Percentiles rank a stretch among this genome's conserved stretches.
Conservation (phyloP, 2,797 vertebrate genomes). For the Pelobates cultripes region DNA sequence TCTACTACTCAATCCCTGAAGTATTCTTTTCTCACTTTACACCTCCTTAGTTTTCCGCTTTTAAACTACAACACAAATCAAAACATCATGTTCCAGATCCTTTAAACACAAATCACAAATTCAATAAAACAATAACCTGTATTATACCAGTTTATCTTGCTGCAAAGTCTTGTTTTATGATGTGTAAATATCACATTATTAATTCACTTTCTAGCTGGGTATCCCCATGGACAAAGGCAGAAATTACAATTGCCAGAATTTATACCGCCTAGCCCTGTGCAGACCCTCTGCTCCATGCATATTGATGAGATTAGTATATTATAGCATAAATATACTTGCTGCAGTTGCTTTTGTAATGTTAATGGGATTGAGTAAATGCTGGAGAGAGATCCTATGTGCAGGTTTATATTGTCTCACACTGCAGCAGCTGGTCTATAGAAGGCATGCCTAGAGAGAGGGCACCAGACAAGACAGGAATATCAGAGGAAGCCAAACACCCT, state of each 20-base stretch:
- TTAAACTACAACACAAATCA: too few relatives aligned
- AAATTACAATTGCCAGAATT: too few relatives aligned
- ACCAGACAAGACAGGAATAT: too few relatives aligned
- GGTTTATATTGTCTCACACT: constrained; percentile 26
- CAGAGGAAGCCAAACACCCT: too few relatives aligned
- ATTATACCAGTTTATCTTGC: background rate
- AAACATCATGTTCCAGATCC: too few relatives aligned
- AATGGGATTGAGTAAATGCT: constrained; percentile 53
- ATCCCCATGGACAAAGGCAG: background rate
- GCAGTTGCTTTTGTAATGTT: constrained; percentile 39
- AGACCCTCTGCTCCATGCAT: background rate
- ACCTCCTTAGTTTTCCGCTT: too few relatives aligned
- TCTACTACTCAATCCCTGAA: too few relatives aligned
- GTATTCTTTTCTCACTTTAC: too few relatives aligned
- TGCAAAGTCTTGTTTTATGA: background rate
- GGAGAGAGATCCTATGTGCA: constrained; percentile 53
- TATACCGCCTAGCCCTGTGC: background rate
- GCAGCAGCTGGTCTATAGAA: constrained; percentile 25
- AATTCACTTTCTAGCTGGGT: background rate
- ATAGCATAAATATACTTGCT: constrained; percentile 1
- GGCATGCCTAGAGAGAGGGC: too few relatives aligned
- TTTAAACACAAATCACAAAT: too few relatives aligned
- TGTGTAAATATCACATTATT: background rate
- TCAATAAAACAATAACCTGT: too few relatives aligned
- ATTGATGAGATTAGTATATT: constrained; percentile 14